These are phyloP conservation scores for Apteryx owenii DNA, from an alignment of 2,113 vertebrate genomes.

Conservation along the genomic window DNA sequence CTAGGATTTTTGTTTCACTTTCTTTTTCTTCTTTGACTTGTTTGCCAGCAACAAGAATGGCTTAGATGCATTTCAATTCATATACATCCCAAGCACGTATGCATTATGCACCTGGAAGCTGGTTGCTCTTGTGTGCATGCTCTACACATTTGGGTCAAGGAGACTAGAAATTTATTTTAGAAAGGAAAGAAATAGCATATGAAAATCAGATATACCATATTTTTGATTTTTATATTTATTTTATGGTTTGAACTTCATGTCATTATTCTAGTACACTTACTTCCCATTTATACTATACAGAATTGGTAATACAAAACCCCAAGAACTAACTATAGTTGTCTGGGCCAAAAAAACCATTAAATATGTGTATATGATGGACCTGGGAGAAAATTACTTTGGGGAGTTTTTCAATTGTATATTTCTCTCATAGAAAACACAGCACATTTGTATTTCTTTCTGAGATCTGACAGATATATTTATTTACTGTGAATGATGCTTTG, in stretches of 20 bases:
- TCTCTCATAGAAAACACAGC: constrained; percentile 48
- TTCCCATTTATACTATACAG: background rate
- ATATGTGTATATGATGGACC: constrained; percentile 43
- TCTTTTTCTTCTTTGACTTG: background rate
- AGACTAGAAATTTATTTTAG: background rate
- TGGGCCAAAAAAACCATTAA: constrained; percentile 22
- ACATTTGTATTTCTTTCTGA: constrained; percentile 61
- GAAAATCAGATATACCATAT: background rate
- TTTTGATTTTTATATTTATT: background rate
- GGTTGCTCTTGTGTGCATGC: background rate
- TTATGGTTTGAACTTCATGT: background rate
- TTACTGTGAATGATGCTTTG: constrained; percentile 73
- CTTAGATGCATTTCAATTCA: background rate
- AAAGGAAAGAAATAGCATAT: background rate
- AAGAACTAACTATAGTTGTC: constrained; percentile 18
- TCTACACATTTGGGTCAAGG: background rate
- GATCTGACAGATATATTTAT: constrained; percentile 65
- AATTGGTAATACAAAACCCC: constrained; percentile 8
- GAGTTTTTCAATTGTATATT: constrained; percentile 46
- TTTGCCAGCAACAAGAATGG: background rate
- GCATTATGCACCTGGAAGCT: background rate
- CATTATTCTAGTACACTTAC: background rate
- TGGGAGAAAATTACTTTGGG: constrained; percentile 57
- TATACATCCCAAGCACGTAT: background rate
- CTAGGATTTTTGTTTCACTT: background rate